Evolutionary conservation across 2,113 vertebrate species (phyloP).

Genomic region (Lepisosteus osseus): DNA sequence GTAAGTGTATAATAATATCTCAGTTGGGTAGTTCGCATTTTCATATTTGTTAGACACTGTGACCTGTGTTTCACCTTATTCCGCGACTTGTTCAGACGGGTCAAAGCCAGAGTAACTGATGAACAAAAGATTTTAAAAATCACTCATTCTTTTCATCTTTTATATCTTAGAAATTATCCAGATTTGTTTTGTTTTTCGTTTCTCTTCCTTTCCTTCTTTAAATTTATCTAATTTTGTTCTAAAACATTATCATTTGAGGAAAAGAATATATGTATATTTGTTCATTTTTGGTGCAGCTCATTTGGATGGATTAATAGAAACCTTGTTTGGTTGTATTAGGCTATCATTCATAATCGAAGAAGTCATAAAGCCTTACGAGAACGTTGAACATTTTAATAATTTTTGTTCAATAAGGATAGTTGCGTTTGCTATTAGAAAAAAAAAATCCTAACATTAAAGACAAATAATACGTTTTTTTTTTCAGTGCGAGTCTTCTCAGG

Average conservation of each 20-base stretch:
- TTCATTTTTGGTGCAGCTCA: too few species aligned
- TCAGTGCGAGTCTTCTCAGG: too few species aligned
- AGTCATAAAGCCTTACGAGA: too few species aligned
- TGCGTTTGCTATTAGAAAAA: too few species aligned
- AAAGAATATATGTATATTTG: too few species aligned
- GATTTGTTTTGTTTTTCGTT: neutral
- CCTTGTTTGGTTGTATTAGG: too few species aligned
- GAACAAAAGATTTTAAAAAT: slow-evolving; percentile 93
- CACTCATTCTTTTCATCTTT: slow-evolving; percentile 72
- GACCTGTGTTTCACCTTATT: slow-evolving; percentile 97
- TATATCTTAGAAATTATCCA: slow-evolving; percentile 28
- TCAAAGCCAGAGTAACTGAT: slow-evolving; percentile 96
- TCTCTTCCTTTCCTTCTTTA: neutral
- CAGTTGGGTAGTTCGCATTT: slow-evolving; percentile 62
- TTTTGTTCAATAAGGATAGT: too few species aligned
- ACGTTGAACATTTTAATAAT: too few species aligned
- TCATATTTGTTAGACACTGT: slow-evolving; percentile 88
- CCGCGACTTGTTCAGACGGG: slow-evolving; percentile 86
- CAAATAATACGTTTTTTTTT: too few species aligned
- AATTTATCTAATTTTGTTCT: neutral
- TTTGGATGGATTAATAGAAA: too few species aligned
- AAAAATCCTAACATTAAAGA: too few species aligned
- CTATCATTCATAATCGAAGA: too few species aligned
- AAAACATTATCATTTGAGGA: neutral
- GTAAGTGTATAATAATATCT: neutral